These are phyloP conservation scores for Leucozona laternaria DNA, from an alignment of 2,888 invertebrate species.

Conservation along the genomic window DNA sequence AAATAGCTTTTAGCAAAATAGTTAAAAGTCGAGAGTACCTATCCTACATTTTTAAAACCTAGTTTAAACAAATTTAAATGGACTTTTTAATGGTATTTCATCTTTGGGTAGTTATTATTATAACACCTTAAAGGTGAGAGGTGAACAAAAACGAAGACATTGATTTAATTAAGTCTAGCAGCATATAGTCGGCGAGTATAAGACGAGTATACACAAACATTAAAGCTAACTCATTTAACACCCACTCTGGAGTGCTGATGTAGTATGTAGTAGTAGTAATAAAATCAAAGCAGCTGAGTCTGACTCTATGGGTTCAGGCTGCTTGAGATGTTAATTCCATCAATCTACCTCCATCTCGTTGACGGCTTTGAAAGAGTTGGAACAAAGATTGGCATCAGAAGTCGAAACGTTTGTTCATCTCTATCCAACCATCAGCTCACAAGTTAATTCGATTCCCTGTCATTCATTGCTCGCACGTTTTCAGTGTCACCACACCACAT, in stretches of 20 bases:
- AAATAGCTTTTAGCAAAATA: slow-evolving; percentile 23
- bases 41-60: slow-evolving; percentile 14
- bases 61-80: slow-evolving; percentile 54
- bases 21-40: slow-evolving; percentile 24
- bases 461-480: slow-evolving; percentile 50
- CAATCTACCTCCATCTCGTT: slow-evolving; percentile 20
- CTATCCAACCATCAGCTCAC: slow-evolving; percentile 43
- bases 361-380: slow-evolving; percentile 3
- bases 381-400: slow-evolving; percentile 35
- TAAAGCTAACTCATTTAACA: slow-evolving; percentile 47
- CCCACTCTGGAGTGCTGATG: slow-evolving; percentile 17
- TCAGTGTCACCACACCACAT: slow-evolving; percentile 41
- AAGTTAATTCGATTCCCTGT: slow-evolving; percentile 60
- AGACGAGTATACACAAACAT: slow-evolving; percentile 27
- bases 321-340: slow-evolving; percentile 28
- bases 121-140: slow-evolving; percentile 19
- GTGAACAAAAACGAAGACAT: slow-evolving; percentile 30
- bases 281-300: slow-evolving; percentile 33
- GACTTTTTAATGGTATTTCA: slow-evolving; percentile 34
- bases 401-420: slow-evolving; percentile 29
- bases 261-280: background rate
- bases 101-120: slow-evolving; percentile 9
- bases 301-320: background rate
- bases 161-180: slow-evolving; percentile 29
- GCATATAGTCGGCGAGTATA: background rate